These are phyloP conservation scores for Hirtodrosophila trivittata DNA, from an alignment of 2,888 invertebrate species.

Conservation along the genomic window DNA sequence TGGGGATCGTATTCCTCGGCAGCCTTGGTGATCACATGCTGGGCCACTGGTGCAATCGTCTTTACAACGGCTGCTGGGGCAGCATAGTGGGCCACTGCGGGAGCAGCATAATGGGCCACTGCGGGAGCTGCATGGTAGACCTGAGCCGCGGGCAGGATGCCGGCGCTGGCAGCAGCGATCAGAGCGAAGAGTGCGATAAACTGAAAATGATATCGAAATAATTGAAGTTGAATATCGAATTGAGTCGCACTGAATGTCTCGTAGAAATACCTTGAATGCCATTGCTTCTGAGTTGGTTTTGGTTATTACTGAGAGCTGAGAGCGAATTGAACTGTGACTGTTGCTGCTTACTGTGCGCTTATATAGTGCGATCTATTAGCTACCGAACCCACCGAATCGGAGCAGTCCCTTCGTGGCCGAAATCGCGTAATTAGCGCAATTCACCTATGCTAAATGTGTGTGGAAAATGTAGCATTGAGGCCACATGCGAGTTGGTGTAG, in stretches of 20 bases:
- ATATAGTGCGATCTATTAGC: conserved; percentile 56
- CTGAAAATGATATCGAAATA: conserved; percentile 37
- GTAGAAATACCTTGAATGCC: conserved; percentile 73
- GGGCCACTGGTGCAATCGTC: conserved; percentile 45
- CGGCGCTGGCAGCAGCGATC: conserved; percentile 78
- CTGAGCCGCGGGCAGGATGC: conserved; percentile 67
- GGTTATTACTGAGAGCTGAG: conserved; percentile 56
- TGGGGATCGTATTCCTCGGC: conserved; percentile 81
- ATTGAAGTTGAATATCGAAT: not conserved
- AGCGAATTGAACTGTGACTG: conserved; percentile 61
- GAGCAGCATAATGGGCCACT: conserved; percentile 57
- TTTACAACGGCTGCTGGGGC: conserved; percentile 58
- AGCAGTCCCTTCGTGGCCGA: conserved; percentile 42
- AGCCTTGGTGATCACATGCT: conserved; percentile 68
- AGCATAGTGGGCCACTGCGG: conserved; percentile 36
- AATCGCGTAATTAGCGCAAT: conserved; percentile 72
- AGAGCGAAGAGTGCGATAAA: conserved; percentile 75
- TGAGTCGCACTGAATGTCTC: not conserved
- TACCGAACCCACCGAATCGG: conserved; percentile 25
- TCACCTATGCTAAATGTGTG: conserved; percentile 69
- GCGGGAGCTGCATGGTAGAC: conserved; percentile 67
- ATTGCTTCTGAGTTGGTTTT: conserved; percentile 45
- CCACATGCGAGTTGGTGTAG: conserved; percentile 7
- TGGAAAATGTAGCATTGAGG: conserved; percentile 64
- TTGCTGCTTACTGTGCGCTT: conserved; percentile 46